Evolutionary conservation across 2,113 vertebrate genomes (phyloP), one percentile per base, ranked within the genome.

Genomic region (Sclerurus mexicanus): DNA sequence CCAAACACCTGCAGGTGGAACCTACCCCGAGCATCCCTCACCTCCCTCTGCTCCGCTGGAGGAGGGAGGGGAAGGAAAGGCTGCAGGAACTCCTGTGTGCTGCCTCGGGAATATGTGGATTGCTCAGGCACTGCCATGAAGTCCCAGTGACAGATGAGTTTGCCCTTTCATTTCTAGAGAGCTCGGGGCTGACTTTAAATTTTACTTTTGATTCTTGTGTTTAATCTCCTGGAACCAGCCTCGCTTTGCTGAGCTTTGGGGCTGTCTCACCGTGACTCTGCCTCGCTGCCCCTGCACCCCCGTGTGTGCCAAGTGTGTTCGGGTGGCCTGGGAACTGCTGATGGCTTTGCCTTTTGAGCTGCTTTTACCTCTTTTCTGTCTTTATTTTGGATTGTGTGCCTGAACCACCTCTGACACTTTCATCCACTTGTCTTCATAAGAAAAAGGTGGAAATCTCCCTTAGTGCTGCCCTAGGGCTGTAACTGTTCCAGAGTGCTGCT

Each of bases 291-390:
- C 4, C 9, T 44, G 44, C 58, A 15, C 50, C 47, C 25, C n/a
- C 4, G 0, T 53, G 52, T 82, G 1, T 11, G 7, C 16, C 4
- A 1, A 17, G 27, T 3, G 1, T 50, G 12, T 68, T 76, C 71
- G 64, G 4, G 12, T 20, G 12, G 31, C 60, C 56, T 52, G 4
- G 20, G 9, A 72, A 35, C 52, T 68, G 59, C 35, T 62, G 59
- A 16, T 39, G 37, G 35, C 37, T 62, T 39, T 27, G 24, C 59
- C 16, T 6, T 52, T 77, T 69, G 30, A 40, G 60, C 60, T 39
- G 17, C 10, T 74, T 52, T 59, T 30, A 13, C 28, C 19, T 35
- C 22, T 63, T 74, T 52, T 42, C 44, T 37, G 37, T 1, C 7
- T 71, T 75, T 30, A 16, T 60, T 90, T 80, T 89, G 42, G 22